Base-by-base conservation (phyloP, 2,888 invertebrate species). In the Eupelmus urozonus region DNA sequence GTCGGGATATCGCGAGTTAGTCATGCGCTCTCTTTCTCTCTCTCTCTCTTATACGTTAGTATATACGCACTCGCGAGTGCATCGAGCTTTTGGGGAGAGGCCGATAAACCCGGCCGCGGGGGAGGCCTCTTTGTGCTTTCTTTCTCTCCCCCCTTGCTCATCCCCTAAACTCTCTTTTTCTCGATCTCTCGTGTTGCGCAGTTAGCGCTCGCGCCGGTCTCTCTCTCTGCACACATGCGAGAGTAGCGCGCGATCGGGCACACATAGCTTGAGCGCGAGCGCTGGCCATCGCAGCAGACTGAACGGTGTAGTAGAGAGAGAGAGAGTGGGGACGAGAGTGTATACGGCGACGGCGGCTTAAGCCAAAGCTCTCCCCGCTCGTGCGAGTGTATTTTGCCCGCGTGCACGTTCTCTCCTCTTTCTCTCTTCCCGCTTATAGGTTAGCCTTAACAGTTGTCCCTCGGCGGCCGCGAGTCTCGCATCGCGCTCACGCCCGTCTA, bases 331-430 rank as follows among this genome's bases (percentile, higher is more conserved):
- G 49, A 49, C 49, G 49, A 34, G 49, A n/a, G 49, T 16, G 49
- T n/a, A 3, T 3, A 20, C 53, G 29, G 42, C 59, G n/a, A 34
- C 45, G 3, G 67, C 40, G 65, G 55, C 63, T 51, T 63, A 63
- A 62, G 70, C 57, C 53, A 62, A 40, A 51, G n/a, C 23, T 45
- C 53, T 20, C 13, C 2, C 45, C 13, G 45, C 45, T 16, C 16
- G 45, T 2, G 45, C 45, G 16, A 2, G 2, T 16, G 45, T 45
- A 2, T 45, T 16, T 45, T 45, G 9, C 34, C 3, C 34, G 9
- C 34, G 34, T 34, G 49, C 63, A 11, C 65, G 27, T 25, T 25
- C 59, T 70, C 66, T 55, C 60, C 71, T 77, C 45, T 71, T 29
- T 20, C 42, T 42, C 34, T 34, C 42, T 45, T 45, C 9, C 13